Base-by-base conservation (phyloP, 2,888 invertebrate species). In the Megaustenia siamemsis region DNA sequence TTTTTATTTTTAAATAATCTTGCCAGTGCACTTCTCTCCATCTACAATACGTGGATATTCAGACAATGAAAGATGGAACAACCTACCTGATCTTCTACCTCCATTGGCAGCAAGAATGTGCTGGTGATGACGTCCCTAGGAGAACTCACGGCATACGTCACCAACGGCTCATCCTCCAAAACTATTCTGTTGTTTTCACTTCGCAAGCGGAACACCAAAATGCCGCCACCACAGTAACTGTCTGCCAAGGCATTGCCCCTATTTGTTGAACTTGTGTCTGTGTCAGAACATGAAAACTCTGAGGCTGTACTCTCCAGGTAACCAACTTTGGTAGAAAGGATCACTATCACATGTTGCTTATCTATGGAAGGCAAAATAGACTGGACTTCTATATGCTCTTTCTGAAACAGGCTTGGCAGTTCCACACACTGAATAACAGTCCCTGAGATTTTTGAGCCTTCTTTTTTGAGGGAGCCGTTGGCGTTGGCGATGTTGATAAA, bases 281-380 rank as follows among this genome's bases (percentile, higher is more conserved):
- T 43, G 18, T 56, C 69, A 8, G 43, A 49, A 60, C 49, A 38
- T 5, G 77, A 53, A 43, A 28, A 43, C 21, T 40, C 24, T 38
- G 60, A 40, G 8, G 56, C 21, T 63, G 84, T 76, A 40, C 53
- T 77, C 40, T 85, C 85, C 0, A 85, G 75, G 35, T 75, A 85
- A 24, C 73, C 71, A 49, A 68, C 60, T 69, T 86, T 88, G 38
- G 91, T 91, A n/a, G 91, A 90, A 68, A 91, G 90, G 18, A 91
- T 91, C 5, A 94, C 94, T 73, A 97, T 93, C 82, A 97, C 91
- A 92, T 96, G 96, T 86, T 95, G 95, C 87, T 96, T 96, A 91
- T 96, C 96, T 87, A 95, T 95, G 0, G 96, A 96, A 0, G 96
- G 96, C 85, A 96, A 91, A 69, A 97, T 95, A 89, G 96, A 96